Evolutionary conservation across 2,113 vertebrate genomes (phyloP).

Genomic region (Anolis sagrei): DNA sequence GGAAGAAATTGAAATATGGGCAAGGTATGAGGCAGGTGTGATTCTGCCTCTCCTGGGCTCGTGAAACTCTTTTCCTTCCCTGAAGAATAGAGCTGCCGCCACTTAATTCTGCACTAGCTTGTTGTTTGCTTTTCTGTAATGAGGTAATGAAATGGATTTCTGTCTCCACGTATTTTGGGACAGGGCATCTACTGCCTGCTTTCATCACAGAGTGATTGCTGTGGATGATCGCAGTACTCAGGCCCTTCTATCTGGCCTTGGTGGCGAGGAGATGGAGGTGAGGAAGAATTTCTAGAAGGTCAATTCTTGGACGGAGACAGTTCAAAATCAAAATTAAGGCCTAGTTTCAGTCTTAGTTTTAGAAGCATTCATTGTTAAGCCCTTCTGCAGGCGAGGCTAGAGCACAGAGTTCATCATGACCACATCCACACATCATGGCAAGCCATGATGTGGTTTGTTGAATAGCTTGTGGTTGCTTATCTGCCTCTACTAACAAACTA

Average conservation of each 20-base stretch:
- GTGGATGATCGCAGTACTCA: constrained; percentile 9
- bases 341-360: not conserved
- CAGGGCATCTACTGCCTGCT: not conserved
- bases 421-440: not conserved
- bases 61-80: not conserved
- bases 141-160: constrained; percentile 23
- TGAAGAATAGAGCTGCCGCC: not conserved
- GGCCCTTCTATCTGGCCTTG: constrained; percentile 4
- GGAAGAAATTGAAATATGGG: constrained; percentile 67
- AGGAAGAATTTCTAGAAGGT: not conserved
- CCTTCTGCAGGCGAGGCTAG: not conserved
- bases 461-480: not conserved
- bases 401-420: not conserved
- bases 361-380: not conserved
- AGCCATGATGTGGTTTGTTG: not conserved
- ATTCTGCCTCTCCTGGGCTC: constrained; percentile 26
- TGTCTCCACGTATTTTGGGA: not conserved
- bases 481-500: not conserved
- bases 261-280: not conserved
- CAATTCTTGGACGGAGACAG: not conserved
- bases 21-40: constrained; percentile 33
- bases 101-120: constrained; percentile 5
- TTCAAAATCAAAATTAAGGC: not conserved
- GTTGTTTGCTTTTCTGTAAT: not conserved
- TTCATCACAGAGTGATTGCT: constrained; percentile 1